Evolutionary conservation across 2,113 vertebrate species (phyloP), one percentile per base, ranked within the genome.

Genomic region (Scophthalmus maximus): DNA sequence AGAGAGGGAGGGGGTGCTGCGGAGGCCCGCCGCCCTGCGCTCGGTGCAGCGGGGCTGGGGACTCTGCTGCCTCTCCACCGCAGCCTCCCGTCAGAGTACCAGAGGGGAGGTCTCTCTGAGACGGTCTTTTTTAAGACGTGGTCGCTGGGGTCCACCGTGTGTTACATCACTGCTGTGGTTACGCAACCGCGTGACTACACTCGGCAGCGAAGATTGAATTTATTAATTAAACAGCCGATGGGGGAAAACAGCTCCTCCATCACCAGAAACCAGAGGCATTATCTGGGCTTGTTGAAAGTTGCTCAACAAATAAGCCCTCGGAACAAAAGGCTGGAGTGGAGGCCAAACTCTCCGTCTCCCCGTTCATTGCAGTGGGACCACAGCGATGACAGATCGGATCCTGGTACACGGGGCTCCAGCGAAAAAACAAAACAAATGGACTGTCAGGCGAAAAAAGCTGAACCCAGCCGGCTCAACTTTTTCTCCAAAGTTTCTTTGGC

Each of bases 1-100:
- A 82, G 79, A 70, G 61, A 59, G 60, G 73, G 89, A 73, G 81
- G 64, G n/a, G 68, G 70, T 18, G 74, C 76, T 83, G 87, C 85
- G 76, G 85, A 81, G 74, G 60, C 64, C 44, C 1, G 25, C 69
- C 67, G 74, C 14, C 69, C 82, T 30, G 6, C 27, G 59, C 66
- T 68, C 36, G 1, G 44, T 62, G 77, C 84, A 88, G 77, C 60
- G 64, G 6, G 52, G 42, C 67, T 32, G 38, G 66, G 69, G 51
- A n/a, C 18, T 6, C 65, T 73, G 77, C 44, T 67, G 68, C 71
- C 52, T 68, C 26, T 55, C 49, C 59, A 40, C 80, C 73, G 66
- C 73, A 79, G 62, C 74, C 57, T 67, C 73, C 68, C 59, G 30
- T n/a, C 10, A 79, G 59, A 83, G 77, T n/a, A 64, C 3, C 42